Base-by-base conservation (phyloP, 2,888 invertebrate species). In the Pardosa pseudoannulata region DNA sequence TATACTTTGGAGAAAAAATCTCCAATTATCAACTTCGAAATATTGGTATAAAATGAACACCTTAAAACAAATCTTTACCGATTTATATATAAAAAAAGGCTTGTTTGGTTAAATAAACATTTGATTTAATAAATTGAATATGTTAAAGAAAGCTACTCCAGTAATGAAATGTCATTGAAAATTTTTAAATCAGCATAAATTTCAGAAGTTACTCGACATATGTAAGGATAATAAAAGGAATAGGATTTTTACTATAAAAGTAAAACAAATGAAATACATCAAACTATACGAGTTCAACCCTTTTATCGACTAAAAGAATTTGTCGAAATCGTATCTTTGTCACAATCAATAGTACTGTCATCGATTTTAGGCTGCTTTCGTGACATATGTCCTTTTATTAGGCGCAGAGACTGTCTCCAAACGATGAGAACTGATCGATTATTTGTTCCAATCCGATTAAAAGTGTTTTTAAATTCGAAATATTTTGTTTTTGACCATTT, bases 271-370 rank as follows among this genome's bases (percentile, higher is more conserved):
- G 67, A 27, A 73, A 73, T 41, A 46, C 36, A 29, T 50, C 65
- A 46, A 13, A 31, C 65, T 75, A 62, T 74, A 68, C 32, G 29
- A 73, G 67, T 67, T 56, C 74, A 39, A 32, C 41, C 75, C 70
- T 28, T 82, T 19, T 71, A 82, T 82, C 82, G 82, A 82, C 82
- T 82, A 23, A 23, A 28, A 71, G 82, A 64, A 81, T 70, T 73
- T 80, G 80, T 29, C 36, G 31, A 73, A 81, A 67, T 81, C 74
- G 73, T 81, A 81, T 81, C 81, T 74, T 68, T 81, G 76, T 82
- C 81, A 74, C 75, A 82, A 82, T 82, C 81, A 82, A 82, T 82
- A 82, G 81, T 62, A 70, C 70, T 82, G 81, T 71, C 82, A 82
- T 82, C 75, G 75, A 70, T 76, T 41, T 68, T 31, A 41, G 39